Conservation (phyloP, 2,113 vertebrate genomes). For the Prionailurus bengalensis region DNA sequence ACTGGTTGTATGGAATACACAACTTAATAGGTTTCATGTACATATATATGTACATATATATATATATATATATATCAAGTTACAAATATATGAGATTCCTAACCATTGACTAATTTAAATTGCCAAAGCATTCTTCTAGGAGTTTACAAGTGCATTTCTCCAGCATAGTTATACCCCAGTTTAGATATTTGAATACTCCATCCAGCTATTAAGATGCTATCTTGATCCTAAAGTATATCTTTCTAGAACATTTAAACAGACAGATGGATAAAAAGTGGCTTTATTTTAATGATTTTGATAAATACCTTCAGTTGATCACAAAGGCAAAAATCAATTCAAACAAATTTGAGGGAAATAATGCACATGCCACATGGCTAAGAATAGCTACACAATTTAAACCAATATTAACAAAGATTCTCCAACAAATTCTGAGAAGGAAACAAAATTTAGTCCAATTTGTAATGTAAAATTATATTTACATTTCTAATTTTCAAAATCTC, state of each 20-base stretch:
- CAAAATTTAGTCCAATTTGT: conserved; percentile 33
- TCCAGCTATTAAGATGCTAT: not conserved
- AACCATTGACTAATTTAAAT: conserved; percentile 16
- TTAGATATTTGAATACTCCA: not conserved
- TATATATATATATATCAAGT: not conserved
- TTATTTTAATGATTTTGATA: conserved; percentile 51
- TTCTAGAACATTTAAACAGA: not conserved
- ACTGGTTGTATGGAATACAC: not conserved
- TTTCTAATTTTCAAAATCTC: conserved; percentile 58
- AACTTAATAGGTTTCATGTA: not conserved
- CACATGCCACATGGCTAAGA: not conserved
- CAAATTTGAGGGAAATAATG: not conserved
- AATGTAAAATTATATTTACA: conserved; percentile 47
- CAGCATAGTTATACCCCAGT: not conserved
- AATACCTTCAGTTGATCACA: not conserved
- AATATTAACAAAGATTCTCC: not conserved
- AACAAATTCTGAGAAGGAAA: not conserved
- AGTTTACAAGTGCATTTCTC: not conserved
- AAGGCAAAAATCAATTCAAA: conserved; percentile 33
- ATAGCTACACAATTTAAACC: not conserved
- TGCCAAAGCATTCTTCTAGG: not conserved
- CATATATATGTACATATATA: no score
- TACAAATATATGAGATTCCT: not conserved
- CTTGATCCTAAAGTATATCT: not conserved
- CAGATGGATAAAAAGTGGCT: not conserved